Conservation (phyloP, 2,113 vertebrate genomes). For the Corythoichthys intestinalis region DNA sequence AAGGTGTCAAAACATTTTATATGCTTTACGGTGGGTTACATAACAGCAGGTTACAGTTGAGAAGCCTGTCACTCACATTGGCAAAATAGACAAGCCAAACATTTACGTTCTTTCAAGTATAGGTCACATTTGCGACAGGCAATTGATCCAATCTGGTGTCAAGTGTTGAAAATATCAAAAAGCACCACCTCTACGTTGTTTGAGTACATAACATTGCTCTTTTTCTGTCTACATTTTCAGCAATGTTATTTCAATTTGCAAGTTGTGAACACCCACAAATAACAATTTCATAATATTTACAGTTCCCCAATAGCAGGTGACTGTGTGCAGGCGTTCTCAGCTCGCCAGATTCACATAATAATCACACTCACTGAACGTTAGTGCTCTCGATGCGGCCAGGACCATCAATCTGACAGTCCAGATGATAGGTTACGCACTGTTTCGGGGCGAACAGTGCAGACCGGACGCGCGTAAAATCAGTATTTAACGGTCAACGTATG, state of each 20-base stretch:
- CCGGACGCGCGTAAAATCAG: too few species aligned
- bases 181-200: not conserved
- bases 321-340: too few species aligned
- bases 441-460: too few species aligned
- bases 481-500: too few species aligned
- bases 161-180: not conserved
- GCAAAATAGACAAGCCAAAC: not conserved
- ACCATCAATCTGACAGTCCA: too few species aligned
- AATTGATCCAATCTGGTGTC: not conserved
- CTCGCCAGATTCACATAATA: too few species aligned
- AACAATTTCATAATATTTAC: too few species aligned
- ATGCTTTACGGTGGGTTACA: constrained; percentile 1
- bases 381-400: too few species aligned
- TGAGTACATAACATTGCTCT: not conserved
- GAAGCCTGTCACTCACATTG: not conserved
- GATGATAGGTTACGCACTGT: too few species aligned
- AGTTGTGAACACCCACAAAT: not conserved
- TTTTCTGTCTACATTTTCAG: not conserved
- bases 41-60: not conserved
- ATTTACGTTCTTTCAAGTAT: not conserved
- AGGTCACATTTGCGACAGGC: not conserved
- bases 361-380: too few species aligned
- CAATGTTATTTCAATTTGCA: not conserved
- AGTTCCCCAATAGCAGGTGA: too few species aligned
- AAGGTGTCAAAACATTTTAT: not conserved